These are phyloP conservation scores for Dusona sp. DNA, from an alignment of 2,888 invertebrate genomes.

Conservation along the genomic window DNA sequence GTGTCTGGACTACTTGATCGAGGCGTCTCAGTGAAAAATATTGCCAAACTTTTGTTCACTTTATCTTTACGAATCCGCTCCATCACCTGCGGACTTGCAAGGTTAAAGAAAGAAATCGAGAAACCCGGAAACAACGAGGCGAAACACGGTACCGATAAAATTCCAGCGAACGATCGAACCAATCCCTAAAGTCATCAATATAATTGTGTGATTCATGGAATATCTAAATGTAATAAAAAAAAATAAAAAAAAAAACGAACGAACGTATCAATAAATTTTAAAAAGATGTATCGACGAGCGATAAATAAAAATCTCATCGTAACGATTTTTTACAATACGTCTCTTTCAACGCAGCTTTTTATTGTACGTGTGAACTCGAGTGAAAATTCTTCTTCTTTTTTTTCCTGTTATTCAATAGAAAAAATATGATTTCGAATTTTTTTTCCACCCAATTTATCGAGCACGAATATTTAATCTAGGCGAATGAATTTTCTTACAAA, in stretches of 20 bases:
- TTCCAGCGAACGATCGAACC: conserved; percentile 32
- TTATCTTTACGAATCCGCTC: neutral
- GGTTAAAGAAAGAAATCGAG: conserved; percentile 47
- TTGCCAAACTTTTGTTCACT: neutral
- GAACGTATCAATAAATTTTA: neutral
- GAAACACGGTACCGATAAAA: conserved; percentile 14
- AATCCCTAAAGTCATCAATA: conserved; percentile 32
- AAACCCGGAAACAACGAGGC: conserved; percentile 20
- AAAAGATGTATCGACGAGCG: neutral
- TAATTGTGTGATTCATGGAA: conserved; percentile 26
- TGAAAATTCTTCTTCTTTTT: no score
- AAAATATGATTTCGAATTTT: neutral
- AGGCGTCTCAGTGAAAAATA: conserved; percentile 22
- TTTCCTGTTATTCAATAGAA: neutral
- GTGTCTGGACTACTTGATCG: conserved; percentile 43
- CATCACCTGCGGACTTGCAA: conserved; percentile 13
- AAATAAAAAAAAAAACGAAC: no score
- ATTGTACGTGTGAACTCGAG: neutral
- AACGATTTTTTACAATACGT: conserved; percentile 15
- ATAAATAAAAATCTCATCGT: conserved; percentile 33
- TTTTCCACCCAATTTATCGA: neutral
- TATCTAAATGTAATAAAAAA: neutral
- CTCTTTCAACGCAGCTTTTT: neutral
- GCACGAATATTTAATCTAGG: neutral
- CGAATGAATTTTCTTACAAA: neutral